Percentiles rank a stretch among this genome's conserved stretches.
Evolutionary conservation across 2,888 invertebrate genomes (phyloP).

Genomic region (Iphiclides podalirius): DNA sequence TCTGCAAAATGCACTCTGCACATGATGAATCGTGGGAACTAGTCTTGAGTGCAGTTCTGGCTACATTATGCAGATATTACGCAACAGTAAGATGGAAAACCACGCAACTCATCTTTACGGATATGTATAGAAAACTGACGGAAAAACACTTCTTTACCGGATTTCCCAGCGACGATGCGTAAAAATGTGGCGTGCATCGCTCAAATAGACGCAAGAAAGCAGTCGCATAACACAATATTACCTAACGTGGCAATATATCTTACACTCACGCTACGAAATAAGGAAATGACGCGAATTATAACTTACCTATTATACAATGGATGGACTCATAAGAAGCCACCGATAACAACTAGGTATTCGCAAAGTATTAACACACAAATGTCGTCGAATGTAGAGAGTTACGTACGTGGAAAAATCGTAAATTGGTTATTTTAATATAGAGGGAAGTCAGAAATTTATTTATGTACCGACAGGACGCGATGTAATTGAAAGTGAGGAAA

Average conservation of each 20-base stretch:
- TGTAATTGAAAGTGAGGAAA: conserved; percentile 21
- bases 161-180: conserved; percentile 8
- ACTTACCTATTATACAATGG: no score
- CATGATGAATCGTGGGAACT: background rate
- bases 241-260: conserved; percentile 11
- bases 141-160: conserved; percentile 11
- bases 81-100: background rate
- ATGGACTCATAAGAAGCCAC: no score
- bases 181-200: conserved; percentile 7
- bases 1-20: background rate
- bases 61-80: background rate
- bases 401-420: no score
- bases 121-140: background rate
- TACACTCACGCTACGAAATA: background rate
- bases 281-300: conserved; percentile 6
- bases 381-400: no score
- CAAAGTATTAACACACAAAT: no score
- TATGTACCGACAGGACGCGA: conserved; percentile 14
- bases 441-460: conserved; percentile 4
- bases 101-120: no score
- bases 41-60: background rate
- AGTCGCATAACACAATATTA: conserved; percentile 4
- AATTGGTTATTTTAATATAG: background rate
- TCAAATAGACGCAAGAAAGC: conserved; percentile 5
- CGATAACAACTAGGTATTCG: no score